These are phyloP conservation scores for Scophthalmus maximus DNA, from an alignment of 2,113 vertebrate genomes.

Conservation along the genomic window DNA sequence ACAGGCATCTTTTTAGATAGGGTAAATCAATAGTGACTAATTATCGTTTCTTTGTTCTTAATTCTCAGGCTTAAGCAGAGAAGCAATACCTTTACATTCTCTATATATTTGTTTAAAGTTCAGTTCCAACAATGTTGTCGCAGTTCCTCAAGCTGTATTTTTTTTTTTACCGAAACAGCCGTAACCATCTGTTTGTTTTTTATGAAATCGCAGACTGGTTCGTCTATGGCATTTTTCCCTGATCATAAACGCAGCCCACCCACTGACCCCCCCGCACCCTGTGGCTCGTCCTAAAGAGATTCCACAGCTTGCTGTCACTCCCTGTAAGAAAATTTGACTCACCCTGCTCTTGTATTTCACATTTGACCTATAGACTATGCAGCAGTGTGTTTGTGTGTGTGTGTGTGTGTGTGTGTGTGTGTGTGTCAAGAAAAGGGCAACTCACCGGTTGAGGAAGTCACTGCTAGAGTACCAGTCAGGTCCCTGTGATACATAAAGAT, in stretches of 20 bases:
- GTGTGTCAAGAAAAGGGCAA: conserved; percentile 34
- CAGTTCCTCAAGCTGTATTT: too few relatives aligned
- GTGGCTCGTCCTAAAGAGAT: conserved; percentile 40
- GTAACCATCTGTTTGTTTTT: conserved; percentile 14
- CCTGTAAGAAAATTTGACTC: conserved; percentile 39
- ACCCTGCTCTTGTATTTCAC: conserved; percentile 43
- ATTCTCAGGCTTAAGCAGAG: too few relatives aligned
- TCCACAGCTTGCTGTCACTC: conserved; percentile 51
- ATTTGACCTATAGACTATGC: conserved; percentile 12
- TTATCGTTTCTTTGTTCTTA: neutral
- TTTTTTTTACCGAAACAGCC: neutral
- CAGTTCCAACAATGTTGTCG: too few relatives aligned
- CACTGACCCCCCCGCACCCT: conserved; percentile 29
- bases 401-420: neutral
- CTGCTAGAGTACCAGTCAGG: conserved; percentile 81
- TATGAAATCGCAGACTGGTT: conserved; percentile 1
- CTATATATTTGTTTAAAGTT: too few relatives aligned
- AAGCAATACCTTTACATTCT: too few relatives aligned
- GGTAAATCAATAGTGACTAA: too few relatives aligned
- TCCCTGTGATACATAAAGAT: conserved; percentile 82
- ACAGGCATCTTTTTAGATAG: too few relatives aligned
- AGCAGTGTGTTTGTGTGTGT: neutral
- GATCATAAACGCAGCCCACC: conserved; percentile 55
- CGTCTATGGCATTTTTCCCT: conserved; percentile 29
- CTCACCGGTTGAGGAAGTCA: conserved; percentile 83